Evolutionary conservation across 2,797 vertebrate species (phyloP).

Genomic region (Lacerta agilis): DNA sequence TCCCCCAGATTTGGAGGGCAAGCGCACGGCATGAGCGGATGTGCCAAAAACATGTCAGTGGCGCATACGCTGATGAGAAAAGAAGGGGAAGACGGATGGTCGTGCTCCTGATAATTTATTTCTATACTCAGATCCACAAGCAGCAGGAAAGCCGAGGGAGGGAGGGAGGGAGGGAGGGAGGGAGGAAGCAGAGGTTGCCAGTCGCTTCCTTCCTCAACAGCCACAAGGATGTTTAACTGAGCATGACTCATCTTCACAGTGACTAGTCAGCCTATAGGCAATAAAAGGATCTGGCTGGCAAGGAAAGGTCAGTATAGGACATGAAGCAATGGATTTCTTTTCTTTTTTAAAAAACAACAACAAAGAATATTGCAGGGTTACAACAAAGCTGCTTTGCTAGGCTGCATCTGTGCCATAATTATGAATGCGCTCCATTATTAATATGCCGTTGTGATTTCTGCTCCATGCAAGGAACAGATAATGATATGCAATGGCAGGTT

Average conservation of each 20-base stretch:
- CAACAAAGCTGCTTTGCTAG: neutral
- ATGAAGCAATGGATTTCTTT: neutral
- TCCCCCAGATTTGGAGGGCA: neutral
- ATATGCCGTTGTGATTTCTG: neutral
- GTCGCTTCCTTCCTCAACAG: slow-evolving; percentile 24
- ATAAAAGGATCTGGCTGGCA: slow-evolving; percentile 12
- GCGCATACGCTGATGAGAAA: neutral
- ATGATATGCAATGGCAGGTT: neutral
- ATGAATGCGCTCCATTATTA: neutral
- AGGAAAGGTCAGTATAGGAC: neutral
- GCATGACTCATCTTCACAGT: neutral
- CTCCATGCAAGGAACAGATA: neutral
- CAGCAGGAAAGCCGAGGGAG: neutral
- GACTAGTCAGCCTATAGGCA: neutral
- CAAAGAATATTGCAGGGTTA: neutral
- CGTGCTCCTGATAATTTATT: neutral
- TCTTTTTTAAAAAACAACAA: neutral
- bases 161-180: neutral
- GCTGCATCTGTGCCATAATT: neutral
- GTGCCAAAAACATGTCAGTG: slow-evolving; percentile 1
- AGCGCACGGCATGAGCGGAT: neutral
- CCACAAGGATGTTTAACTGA: neutral
- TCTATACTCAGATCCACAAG: slow-evolving; percentile 24
- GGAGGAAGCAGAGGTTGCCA: slow-evolving; percentile 13
- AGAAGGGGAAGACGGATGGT: slow-evolving; percentile 2